These are phyloP conservation scores for Daphoenositta chrysoptera DNA, from an alignment of 2,113 vertebrate genomes.

Conservation along the genomic window DNA sequence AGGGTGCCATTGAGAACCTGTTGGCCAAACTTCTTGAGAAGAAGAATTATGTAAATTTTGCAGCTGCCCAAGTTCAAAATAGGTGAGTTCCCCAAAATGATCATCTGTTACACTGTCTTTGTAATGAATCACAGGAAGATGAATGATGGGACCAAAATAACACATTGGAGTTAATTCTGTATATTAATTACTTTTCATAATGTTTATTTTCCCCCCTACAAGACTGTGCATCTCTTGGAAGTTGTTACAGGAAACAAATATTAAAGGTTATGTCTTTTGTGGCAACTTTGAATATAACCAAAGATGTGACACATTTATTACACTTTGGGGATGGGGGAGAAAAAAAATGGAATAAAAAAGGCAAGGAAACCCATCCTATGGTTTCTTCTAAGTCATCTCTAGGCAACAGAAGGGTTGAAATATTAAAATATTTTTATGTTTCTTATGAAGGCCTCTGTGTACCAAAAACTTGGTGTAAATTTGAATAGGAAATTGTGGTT, in stretches of 20 bases:
- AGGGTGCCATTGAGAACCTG: conserved; percentile 90
- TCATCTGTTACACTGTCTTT: not conserved
- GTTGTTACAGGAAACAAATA: not conserved
- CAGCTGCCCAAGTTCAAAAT: conserved; percentile 92
- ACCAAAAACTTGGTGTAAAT: not conserved
- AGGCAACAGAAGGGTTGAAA: not conserved
- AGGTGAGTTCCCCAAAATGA: conserved; percentile 74
- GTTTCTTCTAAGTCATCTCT: not conserved
- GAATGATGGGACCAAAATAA: not conserved
- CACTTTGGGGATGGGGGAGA: not conserved
- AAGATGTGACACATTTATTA: not conserved
- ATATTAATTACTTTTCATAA: not conserved
- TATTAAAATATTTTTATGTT: not conserved
- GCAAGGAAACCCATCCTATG: not conserved
- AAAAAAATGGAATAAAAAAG: not conserved
- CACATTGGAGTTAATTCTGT: not conserved
- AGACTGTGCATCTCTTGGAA: not conserved
- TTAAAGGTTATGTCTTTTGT: not conserved
- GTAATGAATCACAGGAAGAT: not conserved
- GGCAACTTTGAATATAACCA: not conserved
- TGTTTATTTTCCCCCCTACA: not conserved
- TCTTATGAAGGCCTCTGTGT: not conserved
- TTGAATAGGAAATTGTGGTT: not conserved
- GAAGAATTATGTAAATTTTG: conserved; percentile 95
- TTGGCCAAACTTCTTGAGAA: conserved; percentile 94